phyloP scores from a whole-genome alignment of 2,113 vertebrate genomes.

The Amphiprion percula region DNA sequence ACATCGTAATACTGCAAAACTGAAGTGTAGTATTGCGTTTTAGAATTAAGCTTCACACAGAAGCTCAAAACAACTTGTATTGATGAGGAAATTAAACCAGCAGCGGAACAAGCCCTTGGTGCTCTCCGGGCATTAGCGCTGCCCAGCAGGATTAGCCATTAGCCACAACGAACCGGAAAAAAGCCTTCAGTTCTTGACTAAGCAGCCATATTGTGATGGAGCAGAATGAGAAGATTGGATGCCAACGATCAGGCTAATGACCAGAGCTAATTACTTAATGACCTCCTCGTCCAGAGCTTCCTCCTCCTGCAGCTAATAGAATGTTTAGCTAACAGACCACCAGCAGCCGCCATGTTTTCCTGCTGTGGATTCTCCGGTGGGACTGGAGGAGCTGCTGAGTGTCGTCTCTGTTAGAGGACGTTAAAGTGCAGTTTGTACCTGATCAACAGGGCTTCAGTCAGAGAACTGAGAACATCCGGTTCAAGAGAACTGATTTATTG shows the following conservation, averaged over 20 bases:
- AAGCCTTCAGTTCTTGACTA: too few relatives aligned
- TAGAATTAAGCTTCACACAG: not conserved
- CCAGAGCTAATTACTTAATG: conserved; percentile 35
- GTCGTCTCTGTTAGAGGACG: too few relatives aligned
- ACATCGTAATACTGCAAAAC: too few relatives aligned
- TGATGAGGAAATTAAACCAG: not conserved
- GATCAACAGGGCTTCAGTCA: too few relatives aligned
- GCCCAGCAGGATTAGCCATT: conserved; percentile 8
- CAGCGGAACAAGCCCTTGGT: not conserved
- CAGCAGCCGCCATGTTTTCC: not conserved
- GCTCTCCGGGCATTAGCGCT: not conserved
- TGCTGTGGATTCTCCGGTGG: not conserved
- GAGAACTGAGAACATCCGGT: too few relatives aligned
- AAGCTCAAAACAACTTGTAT: not conserved
- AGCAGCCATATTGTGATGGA: not conserved
- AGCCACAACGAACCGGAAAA: too few relatives aligned
- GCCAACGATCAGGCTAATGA: conserved; percentile 15
- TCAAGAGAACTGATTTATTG: too few relatives aligned
- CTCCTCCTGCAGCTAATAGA: not conserved
- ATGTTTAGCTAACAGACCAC: not conserved
- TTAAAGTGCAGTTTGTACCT: too few relatives aligned
- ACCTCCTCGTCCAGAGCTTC: conserved; percentile 24
- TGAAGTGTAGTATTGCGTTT: too few relatives aligned
- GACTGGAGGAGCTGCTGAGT: not conserved
- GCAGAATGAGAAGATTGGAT: conserved; percentile 22